A percentile compares a stretch with the other conserved stretches of the same genome.
Evolutionary conservation across 2,113 vertebrate species (phyloP).

Genomic region (Toxotes jaculatrix): DNA sequence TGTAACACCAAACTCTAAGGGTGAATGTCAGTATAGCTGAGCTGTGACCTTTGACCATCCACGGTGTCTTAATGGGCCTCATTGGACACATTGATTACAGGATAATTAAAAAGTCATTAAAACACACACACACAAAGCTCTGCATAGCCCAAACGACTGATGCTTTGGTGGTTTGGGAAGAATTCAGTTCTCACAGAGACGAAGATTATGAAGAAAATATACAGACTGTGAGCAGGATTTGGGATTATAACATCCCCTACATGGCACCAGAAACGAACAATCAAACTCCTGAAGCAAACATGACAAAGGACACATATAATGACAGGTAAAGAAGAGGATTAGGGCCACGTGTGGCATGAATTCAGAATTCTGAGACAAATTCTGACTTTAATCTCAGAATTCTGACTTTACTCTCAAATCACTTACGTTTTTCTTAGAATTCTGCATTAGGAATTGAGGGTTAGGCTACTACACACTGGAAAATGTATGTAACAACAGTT

Average conservation of each 20-base stretch:
- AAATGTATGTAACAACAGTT: not conserved
- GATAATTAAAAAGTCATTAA: conserved; percentile 55
- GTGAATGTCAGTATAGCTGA: not conserved
- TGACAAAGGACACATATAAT: not conserved
- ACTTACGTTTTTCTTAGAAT: no score
- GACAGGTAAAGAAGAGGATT: no score
- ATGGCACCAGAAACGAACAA: not conserved
- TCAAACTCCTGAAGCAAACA: no score
- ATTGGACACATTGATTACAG: conserved; percentile 50
- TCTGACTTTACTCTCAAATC: no score
- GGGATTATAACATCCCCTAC: not conserved
- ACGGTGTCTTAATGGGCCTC: conserved; percentile 29
- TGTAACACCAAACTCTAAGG: not conserved
- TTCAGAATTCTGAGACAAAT: no score
- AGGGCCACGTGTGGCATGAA: no score
- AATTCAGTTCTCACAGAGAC: not conserved
- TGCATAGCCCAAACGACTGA: conserved; percentile 5
- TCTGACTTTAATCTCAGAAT: no score
- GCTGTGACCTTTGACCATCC: conserved; percentile 43
- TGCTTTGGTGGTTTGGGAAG: no score
- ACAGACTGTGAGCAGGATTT: no score
- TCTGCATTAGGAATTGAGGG: no score
- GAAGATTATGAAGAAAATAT: not conserved
- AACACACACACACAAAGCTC: conserved; percentile 3
- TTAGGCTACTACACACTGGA: not conserved